Conservation (phyloP, 2,113 vertebrate species). For the Rhabdomys dilectus region DNA sequence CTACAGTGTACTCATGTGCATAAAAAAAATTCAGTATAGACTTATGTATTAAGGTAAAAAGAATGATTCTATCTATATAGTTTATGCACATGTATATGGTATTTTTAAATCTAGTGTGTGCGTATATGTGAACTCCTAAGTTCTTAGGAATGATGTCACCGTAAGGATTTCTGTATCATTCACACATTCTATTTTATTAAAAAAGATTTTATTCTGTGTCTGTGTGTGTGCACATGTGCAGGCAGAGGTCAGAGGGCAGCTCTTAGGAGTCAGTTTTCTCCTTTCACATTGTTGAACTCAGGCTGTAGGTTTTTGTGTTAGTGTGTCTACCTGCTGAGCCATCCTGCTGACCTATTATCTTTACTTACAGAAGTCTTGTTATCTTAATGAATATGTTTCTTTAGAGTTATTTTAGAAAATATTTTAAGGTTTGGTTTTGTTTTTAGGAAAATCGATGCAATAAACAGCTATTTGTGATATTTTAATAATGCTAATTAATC, state of each 20-base stretch:
- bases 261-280: neutral
- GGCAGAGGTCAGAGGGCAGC: neutral
- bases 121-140: neutral
- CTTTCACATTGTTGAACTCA: no score
- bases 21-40: neutral
- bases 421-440: conserved; percentile 34
- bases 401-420: conserved; percentile 17
- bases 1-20: no score
- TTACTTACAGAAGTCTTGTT: neutral
- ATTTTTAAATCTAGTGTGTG: neutral
- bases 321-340: neutral
- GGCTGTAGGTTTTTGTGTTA: neutral
- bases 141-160: neutral
- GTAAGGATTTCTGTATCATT: neutral
- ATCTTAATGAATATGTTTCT: conserved; percentile 37
- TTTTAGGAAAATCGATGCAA: conserved; percentile 31
- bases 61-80: neutral
- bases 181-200: neutral
- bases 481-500: conserved; percentile 21
- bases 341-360: neutral
- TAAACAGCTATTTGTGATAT: conserved; percentile 15
- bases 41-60: neutral
- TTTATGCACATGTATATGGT: neutral
- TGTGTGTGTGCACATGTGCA: neutral
- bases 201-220: neutral